Evolutionary conservation across 1,140 invertebrate genomes (phyloP), one percentile per base, ranked within the genome.

Genomic region (Bradynema listronoti): DNA sequence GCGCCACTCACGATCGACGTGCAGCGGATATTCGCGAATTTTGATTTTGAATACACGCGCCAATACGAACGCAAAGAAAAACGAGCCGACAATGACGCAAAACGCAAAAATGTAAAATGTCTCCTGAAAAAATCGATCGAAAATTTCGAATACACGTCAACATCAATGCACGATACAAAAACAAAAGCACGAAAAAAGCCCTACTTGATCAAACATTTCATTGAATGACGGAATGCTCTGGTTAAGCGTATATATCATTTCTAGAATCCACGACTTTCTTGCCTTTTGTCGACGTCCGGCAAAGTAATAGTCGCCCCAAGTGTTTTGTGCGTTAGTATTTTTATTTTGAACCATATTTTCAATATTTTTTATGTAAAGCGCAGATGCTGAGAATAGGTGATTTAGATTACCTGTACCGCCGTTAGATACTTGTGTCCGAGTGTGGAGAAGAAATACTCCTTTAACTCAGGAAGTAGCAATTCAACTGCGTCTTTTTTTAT

Each of bases 171-270:
- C 3, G 42, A 3, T 25, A 33, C 24, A 9, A 52, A 52, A 7
- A 0, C n/a, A 53, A 53, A 4, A 16, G 53, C 22, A 33, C 56
- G 58, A 27, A 2, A 50, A 29, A 24, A 9, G 14, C 19, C 4
- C 34, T 54, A 72, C 70, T 56, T 72, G 56, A 56, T 73, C 71
- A 47, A 73, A 73, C 4, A 73, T 7, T 29, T 73, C 71, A 16
- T 72, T 72, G 43, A 73, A 73, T 27, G 52, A 46, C 1, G 71
- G 71, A 32, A 73, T 50, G 11, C 58, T 49, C 34, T 74, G 62
- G 42, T 72, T 73, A 7, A 72, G 39, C 3, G 34, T 57, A 41
- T 71, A 42, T 33, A 72, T 52, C n/a, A 62, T 50, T 30, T 70
- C 68, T 7, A 70, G 45, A 19, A 56, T 41, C 65, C 68, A 69